Evolutionary conservation across 2,888 invertebrate species (phyloP).

Genomic region (Dryobotodes eremita): DNA sequence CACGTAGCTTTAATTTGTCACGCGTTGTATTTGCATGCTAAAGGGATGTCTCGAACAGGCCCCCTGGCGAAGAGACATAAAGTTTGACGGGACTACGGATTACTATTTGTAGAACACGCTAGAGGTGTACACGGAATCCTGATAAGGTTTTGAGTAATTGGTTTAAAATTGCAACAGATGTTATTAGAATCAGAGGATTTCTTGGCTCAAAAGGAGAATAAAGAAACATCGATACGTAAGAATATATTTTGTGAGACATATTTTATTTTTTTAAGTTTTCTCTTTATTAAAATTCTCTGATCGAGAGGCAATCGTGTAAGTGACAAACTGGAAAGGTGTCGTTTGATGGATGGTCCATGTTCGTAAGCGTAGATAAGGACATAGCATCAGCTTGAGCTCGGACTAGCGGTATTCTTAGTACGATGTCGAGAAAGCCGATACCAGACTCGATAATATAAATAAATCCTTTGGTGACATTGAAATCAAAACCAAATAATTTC

Average conservation of each 20-base stretch:
- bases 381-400: background rate
- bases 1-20: constrained; percentile 79
- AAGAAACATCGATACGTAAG: background rate
- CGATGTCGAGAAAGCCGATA: constrained; percentile 1
- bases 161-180: background rate
- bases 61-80: constrained; percentile 73
- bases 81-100: constrained; percentile 71
- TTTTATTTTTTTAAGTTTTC: too few relatives aligned
- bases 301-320: constrained; percentile 32
- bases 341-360: constrained; percentile 35
- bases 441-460: background rate
- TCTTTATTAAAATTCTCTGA: background rate
- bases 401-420: constrained; percentile 32
- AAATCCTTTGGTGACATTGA: background rate
- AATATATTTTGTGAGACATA: background rate
- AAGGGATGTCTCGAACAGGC: constrained; percentile 69
- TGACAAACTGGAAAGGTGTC: constrained; percentile 27
- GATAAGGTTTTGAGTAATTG: constrained; percentile 30
- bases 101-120: constrained; percentile 41
- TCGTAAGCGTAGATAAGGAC: constrained; percentile 24
- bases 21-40: constrained; percentile 79
- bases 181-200: background rate
- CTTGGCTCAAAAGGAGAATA: background rate
- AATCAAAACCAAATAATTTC: background rate
- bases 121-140: constrained; percentile 32